Conservation (phyloP, 2,797 vertebrate genomes). For the Rousettus madagascariensis region DNA sequence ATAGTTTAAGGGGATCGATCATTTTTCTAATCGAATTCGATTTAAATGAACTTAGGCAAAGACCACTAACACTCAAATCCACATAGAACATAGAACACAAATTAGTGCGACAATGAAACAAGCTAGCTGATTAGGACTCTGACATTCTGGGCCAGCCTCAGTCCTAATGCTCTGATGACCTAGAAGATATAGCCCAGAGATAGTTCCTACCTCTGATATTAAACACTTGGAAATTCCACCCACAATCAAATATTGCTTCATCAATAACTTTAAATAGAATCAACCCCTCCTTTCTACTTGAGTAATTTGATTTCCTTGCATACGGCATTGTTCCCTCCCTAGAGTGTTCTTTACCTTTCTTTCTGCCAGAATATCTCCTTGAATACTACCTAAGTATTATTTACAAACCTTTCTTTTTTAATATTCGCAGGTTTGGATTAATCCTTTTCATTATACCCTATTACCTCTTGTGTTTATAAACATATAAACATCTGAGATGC, state of each 20-base stretch:
- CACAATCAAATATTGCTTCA: not conserved
- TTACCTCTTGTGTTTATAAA: not conserved
- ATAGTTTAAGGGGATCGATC: not conserved
- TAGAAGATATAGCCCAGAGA: not conserved
- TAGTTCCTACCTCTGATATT: not conserved
- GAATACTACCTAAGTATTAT: not conserved
- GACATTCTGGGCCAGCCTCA: not conserved
- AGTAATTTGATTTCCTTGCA: not conserved
- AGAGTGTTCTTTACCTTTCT: not conserved
- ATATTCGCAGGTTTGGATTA: conserved; percentile 18
- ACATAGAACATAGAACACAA: not conserved
- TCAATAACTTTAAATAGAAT: not conserved
- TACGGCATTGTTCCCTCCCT: not conserved
- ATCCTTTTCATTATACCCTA: not conserved
- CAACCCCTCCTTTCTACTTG: not conserved
- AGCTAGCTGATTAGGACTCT: not conserved
- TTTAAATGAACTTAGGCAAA: not conserved
- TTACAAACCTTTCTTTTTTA: not conserved
- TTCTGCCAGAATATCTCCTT: not conserved
- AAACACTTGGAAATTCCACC: not conserved
- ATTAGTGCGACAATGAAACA: not conserved
- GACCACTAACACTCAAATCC: not conserved
- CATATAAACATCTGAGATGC: not conserved
- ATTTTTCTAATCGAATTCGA: not conserved
- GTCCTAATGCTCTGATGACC: not conserved